Percentiles rank a stretch among this genome's conserved stretches.
Evolutionary conservation across 2,797 vertebrate species (phyloP).

Genomic region (Falco peregrinus): DNA sequence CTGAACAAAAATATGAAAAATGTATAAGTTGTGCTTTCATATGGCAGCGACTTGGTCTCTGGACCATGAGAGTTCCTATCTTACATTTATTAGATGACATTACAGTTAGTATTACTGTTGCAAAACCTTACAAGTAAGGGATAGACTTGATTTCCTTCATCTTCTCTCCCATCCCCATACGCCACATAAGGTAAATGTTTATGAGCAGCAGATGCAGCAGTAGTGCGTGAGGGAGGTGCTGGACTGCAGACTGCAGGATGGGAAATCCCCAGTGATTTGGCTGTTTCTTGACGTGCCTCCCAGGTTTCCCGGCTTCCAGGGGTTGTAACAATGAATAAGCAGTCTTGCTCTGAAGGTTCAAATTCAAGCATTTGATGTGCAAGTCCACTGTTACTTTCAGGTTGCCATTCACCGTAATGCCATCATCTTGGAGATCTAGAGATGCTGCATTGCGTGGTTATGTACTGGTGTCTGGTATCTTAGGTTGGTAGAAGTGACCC

Average conservation of each 20-base stretch:
- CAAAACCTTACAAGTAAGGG: not conserved
- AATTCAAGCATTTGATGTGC: not conserved
- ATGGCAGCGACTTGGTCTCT: not conserved
- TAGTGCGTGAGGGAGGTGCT: rapidly evolving
- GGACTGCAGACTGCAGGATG: not conserved
- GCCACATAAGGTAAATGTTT: not conserved
- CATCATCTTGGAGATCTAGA: not conserved
- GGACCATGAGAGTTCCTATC: not conserved
- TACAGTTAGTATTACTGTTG: not conserved
- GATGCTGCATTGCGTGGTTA: not conserved
- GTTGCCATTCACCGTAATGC: not conserved
- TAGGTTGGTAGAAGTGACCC: not conserved
- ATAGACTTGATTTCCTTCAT: not conserved
- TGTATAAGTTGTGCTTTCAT: not conserved
- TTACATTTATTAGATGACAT: not conserved
- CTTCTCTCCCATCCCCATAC: not conserved
- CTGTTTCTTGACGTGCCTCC: not conserved
- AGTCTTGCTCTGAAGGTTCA: not conserved
- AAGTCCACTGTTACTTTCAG: not conserved
- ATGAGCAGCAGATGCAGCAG: not conserved
- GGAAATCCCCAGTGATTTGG: not conserved
- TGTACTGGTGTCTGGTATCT: not conserved
- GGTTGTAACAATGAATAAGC: not conserved
- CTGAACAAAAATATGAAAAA: not conserved
- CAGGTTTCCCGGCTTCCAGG: not conserved